Evolutionary conservation across 2,797 vertebrate genomes (phyloP), one percentile per base, ranked within the genome.

Genomic region (Etheostoma nigrum): DNA sequence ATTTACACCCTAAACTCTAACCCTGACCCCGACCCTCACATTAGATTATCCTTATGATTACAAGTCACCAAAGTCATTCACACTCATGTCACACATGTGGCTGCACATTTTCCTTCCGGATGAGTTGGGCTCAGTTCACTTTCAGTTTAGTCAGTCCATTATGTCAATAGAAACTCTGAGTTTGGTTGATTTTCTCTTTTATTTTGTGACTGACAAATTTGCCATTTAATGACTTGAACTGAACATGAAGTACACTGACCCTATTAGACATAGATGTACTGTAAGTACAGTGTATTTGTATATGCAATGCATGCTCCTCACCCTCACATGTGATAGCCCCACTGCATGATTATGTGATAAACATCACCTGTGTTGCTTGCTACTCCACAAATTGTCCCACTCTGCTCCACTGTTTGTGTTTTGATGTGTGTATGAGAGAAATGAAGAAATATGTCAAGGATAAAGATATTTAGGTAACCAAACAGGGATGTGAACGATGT

Each of bases 341-440:
- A n/a, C 85, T 89, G 95, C 95, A 95, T 94, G 94, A 87, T 87
- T 90, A 85, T 71, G 72, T 84, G 78, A 86, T 90, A 76, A 65
- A 80, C 81, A 76, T 87, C 78, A n/a, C 70, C 52, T 45, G 49
- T 73, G 49, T 61, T 62, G 86, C 74, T 70, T 69, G 51, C 42
- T 58, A 63, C 61, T 81, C 69, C 67, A 65, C 78, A 64, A 63
- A 59, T 5, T 15, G 59, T 77, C 65, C 74, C 78, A 52, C 83
- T 67, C 30, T 63, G 25, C 59, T 53, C 23, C 52, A 13, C 27
- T 79, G 62, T 72, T 33, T 74, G 55, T 67, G 69, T 79, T 10
- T 72, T n/a, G 61, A 49, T 70, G 51, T 58, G 23, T 65, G 78
- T 62, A 49, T 59, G 67, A 33, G 54, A 52, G 27, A 63, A 65